Evolutionary conservation across 2,113 vertebrate species (phyloP).

Genomic region (Oryctolagus cuniculus): mOryCun1.1 NC_091436.1:33877501-33878000

Average conservation of each 20-base stretch:
- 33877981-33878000: constrained; percentile 53
- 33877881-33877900: neutral
- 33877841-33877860: constrained; percentile 4
- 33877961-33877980: constrained; percentile 17
- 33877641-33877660: constrained; percentile 7
- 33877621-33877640: neutral
- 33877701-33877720: neutral
- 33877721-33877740: neutral
- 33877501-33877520: constrained; percentile 11
- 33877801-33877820: neutral
- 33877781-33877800: neutral
- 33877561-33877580: constrained; percentile 21
- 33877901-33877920: constrained; percentile 17
- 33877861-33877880: neutral
- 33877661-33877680: neutral
- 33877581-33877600: neutral
- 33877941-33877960: neutral
- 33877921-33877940: constrained; percentile 39
- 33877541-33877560: neutral
- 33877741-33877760: neutral
- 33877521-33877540: neutral
- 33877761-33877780: neutral
- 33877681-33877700: neutral
- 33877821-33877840: neutral
- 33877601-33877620: constrained; percentile 25